Conservation (phyloP, 2,888 invertebrate genomes). For the Pemphredon lugubris region DNA sequence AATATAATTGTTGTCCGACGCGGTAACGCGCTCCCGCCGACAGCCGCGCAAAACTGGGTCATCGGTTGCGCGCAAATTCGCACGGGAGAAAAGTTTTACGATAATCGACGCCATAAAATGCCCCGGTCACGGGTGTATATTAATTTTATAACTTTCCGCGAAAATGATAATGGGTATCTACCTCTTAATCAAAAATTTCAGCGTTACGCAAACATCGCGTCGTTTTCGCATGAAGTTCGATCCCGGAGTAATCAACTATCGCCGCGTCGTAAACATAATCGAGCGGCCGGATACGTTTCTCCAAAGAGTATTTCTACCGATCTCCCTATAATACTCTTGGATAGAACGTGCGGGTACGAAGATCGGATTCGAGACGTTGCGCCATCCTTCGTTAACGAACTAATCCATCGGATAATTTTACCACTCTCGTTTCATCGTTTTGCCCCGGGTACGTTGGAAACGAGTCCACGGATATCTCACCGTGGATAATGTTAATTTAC, state of each 20-base stretch:
- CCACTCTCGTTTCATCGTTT: conserved; percentile 9
- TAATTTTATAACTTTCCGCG: conserved; percentile 24
- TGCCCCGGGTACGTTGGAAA: conserved; percentile 6
- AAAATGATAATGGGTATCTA: conserved; percentile 1
- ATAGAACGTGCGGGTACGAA: no score
- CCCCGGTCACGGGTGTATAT: conserved; percentile 15
- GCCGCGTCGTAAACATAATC: no score
- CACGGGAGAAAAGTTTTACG: conserved; percentile 48
- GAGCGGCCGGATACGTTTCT: no score
- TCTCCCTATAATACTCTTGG: no score
- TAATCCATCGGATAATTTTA: conserved; percentile 42
- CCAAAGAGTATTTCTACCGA: no score
- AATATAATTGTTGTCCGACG: conserved; percentile 64
- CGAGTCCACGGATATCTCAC: conserved; percentile 18
- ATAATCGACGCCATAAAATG: conserved; percentile 38
- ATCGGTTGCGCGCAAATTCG: conserved; percentile 55
- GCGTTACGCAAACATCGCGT: background rate
- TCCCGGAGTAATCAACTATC: background rate
- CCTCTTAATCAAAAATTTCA: background rate
- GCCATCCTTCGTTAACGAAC: conserved; percentile 10
- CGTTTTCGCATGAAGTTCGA: background rate
- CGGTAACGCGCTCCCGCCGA: conserved; percentile 17
- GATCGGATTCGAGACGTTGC: no score
- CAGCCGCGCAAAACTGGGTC: conserved; percentile 50
- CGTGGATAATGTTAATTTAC: conserved; percentile 55